Evolutionary conservation across 2,888 invertebrate genomes (phyloP).

Genomic region (Mechanitis mazaeus): DNA sequence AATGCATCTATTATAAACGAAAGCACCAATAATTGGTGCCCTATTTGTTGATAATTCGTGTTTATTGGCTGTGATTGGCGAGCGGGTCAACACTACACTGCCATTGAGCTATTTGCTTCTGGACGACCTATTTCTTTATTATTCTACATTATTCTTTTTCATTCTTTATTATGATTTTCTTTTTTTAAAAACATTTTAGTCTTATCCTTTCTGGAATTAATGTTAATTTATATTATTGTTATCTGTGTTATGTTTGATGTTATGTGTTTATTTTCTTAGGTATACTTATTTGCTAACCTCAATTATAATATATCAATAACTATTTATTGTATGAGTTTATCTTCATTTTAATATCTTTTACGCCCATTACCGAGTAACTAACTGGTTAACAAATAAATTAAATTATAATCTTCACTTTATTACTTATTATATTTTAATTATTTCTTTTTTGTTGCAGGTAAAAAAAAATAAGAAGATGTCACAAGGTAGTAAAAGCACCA

Average conservation of each 20-base stretch:
- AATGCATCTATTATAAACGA: background rate
- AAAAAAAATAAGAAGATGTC: background rate
- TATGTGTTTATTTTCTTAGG: background rate
- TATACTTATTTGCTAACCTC: slow-evolving; percentile 4
- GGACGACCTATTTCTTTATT: slow-evolving; percentile 1
- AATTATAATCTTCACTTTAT: background rate
- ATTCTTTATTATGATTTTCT: background rate
- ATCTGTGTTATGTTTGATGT: no score
- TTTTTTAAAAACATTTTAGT: no score
- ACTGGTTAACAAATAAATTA: background rate
- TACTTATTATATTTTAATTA: background rate
- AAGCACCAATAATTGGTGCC: slow-evolving; percentile 30
- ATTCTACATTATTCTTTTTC: background rate
- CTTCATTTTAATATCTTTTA: background rate
- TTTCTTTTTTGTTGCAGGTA: slow-evolving; percentile 31
- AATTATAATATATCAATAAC: slow-evolving; percentile 1
- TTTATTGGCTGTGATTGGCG: slow-evolving; percentile 69
- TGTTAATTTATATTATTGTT: no score
- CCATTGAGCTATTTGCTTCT: slow-evolving; percentile 48
- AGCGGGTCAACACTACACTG: slow-evolving; percentile 54
- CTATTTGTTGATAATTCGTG: slow-evolving; percentile 57
- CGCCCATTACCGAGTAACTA: background rate
- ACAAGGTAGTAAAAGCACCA: no score
- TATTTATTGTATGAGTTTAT: slow-evolving; percentile 3
- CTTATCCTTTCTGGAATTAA: no score